Evolutionary conservation across 2,888 invertebrate species (phyloP), one percentile per base, ranked within the genome.

Genomic region (Willowsia nigromaculata): DNA sequence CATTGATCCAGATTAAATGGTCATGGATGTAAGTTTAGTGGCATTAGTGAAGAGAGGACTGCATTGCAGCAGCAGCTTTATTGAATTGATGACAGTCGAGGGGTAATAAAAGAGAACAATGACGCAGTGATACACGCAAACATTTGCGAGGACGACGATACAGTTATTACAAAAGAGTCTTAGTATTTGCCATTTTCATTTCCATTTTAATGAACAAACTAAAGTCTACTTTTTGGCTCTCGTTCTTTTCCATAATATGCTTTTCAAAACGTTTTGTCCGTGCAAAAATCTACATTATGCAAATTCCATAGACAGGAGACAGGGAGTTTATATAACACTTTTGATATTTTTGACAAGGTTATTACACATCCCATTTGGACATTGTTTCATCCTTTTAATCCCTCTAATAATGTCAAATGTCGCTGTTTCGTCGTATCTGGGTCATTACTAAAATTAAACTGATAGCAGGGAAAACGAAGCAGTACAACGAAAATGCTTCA

Each of bases 1-100:
- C 84, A 85, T 85, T 85, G 84, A 85, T 85, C 76, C 78, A 85
- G 85, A 85, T 85, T 85, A 85, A 78, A 78, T 74, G 74, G 85
- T 74, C 85, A 62, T 85, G 76, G 78, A 68, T 85, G 85, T 15
- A 30, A 82, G 27, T 65, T 82, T 82, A 82, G 43, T 15, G 62
- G 82, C 62, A 65, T 82, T 82, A 82, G 62, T 33, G 27, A 30
- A 43, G 50, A 40, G 27, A 65, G 18, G 53, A 53, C 76, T 78
- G 76, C 76, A 78, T 78, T 78, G 76, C 76, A 78, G 76, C 76
- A 71, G 11, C 22, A 53, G 25, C 22, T 4, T 43, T 2, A 43
- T 3, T 27, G n/a, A 65, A 6, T 27, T 65, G 62, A 30, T 71
- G 71, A 71, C 71, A 71, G 25, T 0, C 71, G 47, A 65, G 25